Conservation (phyloP, 2,113 vertebrate species). For the Micronycteris hirsuta region DNA sequence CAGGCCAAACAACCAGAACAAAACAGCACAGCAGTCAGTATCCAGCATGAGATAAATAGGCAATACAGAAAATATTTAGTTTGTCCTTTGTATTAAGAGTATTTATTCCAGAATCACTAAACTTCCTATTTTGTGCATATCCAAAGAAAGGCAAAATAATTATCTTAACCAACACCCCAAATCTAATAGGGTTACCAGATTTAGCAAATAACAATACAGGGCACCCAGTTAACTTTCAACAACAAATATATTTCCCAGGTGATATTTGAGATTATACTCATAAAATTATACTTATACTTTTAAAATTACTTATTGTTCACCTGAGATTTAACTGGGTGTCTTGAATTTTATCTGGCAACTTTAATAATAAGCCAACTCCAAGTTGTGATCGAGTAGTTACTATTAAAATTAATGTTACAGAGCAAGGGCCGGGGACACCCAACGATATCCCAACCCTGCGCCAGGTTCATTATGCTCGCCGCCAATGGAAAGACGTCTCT, state of each 20-base stretch:
- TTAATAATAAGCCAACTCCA: not conserved
- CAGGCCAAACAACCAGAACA: not conserved
- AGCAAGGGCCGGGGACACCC: too few species aligned
- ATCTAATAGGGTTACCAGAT: not conserved
- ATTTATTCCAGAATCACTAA: constrained; percentile 3
- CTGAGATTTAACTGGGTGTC: not conserved
- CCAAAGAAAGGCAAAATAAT: not conserved
- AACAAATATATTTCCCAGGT: not conserved
- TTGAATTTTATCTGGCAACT: not conserved
- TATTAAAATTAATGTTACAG: not conserved
- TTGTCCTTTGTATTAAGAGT: not conserved
- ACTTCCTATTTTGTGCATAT: not conserved
- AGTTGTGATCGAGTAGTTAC: not conserved
- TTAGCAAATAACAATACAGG: not conserved
- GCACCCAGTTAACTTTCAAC: not conserved
- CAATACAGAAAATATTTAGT: not conserved
- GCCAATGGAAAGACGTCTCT: too few species aligned
- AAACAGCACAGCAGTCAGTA: not conserved
- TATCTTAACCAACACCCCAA: not conserved
- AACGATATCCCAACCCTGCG: too few species aligned
- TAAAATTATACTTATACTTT: too few species aligned
- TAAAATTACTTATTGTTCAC: not conserved
- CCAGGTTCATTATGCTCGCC: too few species aligned
- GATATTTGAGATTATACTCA: not conserved
- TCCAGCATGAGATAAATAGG: not conserved